Base-by-base conservation (phyloP, 2,113 vertebrate species). In the Nyctibius bracteatus region DNA sequence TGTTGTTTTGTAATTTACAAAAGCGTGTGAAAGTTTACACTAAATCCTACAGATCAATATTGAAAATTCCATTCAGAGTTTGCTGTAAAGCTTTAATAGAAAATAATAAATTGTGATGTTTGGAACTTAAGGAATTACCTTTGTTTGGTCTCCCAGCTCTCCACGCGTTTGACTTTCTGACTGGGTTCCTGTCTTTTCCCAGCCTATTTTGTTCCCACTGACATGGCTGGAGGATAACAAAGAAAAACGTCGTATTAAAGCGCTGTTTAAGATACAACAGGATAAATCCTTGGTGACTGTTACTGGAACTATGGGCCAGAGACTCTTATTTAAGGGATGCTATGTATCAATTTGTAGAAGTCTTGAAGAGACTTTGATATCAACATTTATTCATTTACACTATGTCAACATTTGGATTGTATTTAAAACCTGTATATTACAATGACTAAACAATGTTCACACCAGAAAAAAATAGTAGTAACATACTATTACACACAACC, bases 61-160 rank as follows among this genome's bases (percentile, higher is more conserved):
- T 30, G n/a, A 57, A 94, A 83, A 62, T 59, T 47, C 24, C 57
- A 31, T 55, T 82, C 17, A 1, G 3, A 74, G n/a, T n/a, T 67
- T 71, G n/a, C 22, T 25, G 33, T 37, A 62, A 81, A 79, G 49
- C 54, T 87, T 59, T 44, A 74, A 33, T 7, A 84, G 49, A 54
- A 65, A 94, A 13, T 2, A 81, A 47, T 8, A n/a, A 71, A 78
- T 13, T 12, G 31, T 6, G 23, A 78, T 14, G 35, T 55, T 59
- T 66, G 62, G 52, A 81, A 96, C 59, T 72, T 33, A 63, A 71
- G 46, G 51, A 81, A 94, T 96, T 98, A 99, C 99, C 98, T 99
- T 99, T 47, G 97, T 98, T 98, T 99, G 99, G 98, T 99, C 98
- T 98, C 97, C 98, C 93, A 98, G 93, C 67, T 98, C 98, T 97